A percentile compares a stretch with the other conserved stretches of the same genome.
Evolutionary conservation across 2,113 vertebrate genomes (phyloP).

Genomic region (Chaenocephalus aceratus): DNA sequence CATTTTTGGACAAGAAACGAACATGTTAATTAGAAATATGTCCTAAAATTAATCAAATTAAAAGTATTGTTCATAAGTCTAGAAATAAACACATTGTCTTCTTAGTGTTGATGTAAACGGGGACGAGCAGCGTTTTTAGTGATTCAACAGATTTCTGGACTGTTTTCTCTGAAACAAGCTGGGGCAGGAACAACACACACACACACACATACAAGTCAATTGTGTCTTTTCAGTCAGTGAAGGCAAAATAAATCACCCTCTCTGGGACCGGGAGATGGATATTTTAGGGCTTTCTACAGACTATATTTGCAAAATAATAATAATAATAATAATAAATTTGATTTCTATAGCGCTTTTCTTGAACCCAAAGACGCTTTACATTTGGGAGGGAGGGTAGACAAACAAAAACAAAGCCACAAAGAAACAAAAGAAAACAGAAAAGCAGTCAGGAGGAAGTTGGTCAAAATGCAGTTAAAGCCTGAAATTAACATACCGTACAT

Average conservation of each 20-base stretch:
- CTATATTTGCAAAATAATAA: not conserved
- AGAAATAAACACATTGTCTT: not conserved
- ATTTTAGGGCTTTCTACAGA: too few species aligned
- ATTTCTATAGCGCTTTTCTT: too few species aligned
- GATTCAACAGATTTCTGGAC: slow-evolving; percentile 18
- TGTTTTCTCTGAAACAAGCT: not conserved
- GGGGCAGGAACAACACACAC: slow-evolving; percentile 2
- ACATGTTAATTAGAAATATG: not conserved
- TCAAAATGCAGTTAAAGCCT: not conserved
- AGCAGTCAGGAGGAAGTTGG: too few species aligned
- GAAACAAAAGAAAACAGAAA: too few species aligned
- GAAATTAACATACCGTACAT: not conserved
- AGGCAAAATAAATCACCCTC: not conserved
- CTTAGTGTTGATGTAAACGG: not conserved
- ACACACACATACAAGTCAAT: too few species aligned
- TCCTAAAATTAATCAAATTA: too few species aligned
- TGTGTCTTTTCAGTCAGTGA: not conserved
- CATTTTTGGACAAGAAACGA: not conserved
- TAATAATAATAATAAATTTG: too few species aligned
- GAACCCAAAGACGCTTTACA: too few species aligned
- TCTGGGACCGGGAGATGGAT: not conserved
- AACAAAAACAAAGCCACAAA: too few species aligned
- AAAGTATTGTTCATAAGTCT: too few species aligned
- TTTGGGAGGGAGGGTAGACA: too few species aligned
- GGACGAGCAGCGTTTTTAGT: not conserved